phyloP scores from a whole-genome alignment of 2,797 vertebrate species.

The Lutjanus campechanus region DNA sequence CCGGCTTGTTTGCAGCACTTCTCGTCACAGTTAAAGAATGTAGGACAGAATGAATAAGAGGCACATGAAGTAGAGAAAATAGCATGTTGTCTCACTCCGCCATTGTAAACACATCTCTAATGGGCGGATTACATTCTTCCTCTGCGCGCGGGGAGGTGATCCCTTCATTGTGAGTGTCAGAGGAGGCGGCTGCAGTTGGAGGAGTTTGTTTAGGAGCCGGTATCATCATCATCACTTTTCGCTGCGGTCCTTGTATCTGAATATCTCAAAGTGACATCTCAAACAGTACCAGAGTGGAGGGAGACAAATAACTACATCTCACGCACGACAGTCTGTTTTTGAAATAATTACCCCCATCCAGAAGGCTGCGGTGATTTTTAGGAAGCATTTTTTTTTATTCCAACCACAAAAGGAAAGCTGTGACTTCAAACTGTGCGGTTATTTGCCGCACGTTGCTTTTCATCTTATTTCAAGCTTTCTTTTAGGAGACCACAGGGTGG shows the following conservation, averaged over 20 bases:
- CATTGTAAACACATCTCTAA: conserved; percentile 61
- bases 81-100: conserved; percentile 46
- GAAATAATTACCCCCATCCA: conserved; percentile 43
- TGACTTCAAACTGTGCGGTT: conserved; percentile 48
- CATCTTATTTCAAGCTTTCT: conserved; percentile 44
- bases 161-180: conserved; percentile 33
- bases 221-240: conserved; percentile 35
- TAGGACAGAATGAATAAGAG: conserved; percentile 45
- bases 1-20: conserved; percentile 40
- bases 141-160: conserved; percentile 8
- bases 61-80: conserved; percentile 50
- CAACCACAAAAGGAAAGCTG: conserved; percentile 39
- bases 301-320: conserved; percentile 25
- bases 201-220: conserved; percentile 32
- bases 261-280: conserved; percentile 25
- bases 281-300: background rate
- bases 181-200: conserved; percentile 40
- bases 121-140: conserved; percentile 42
- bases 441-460: conserved; percentile 41
- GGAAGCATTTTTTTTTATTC: background rate
- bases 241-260: background rate
- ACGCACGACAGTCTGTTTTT: conserved; percentile 6
- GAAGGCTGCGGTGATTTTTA: conserved; percentile 20
- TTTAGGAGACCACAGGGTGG: conserved; percentile 33
- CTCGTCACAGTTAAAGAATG: conserved; percentile 49